phyloP scores from a whole-genome alignment of 2,113 vertebrate species.

The Notechis scutatus region DNA sequence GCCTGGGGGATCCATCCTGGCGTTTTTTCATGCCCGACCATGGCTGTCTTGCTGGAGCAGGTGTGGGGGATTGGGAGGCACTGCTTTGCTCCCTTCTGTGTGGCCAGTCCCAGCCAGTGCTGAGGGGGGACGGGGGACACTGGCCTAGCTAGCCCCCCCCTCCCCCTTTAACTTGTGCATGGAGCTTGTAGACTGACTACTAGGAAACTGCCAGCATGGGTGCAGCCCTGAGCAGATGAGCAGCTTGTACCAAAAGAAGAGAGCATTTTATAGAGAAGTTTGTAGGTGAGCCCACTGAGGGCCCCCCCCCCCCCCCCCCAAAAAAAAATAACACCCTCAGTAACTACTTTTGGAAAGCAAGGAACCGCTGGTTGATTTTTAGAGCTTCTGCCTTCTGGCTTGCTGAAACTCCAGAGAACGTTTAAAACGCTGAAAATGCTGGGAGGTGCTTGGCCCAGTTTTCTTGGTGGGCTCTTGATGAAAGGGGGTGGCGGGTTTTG shows the following conservation, averaged over 20 bases:
- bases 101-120: not conserved
- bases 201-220: not conserved
- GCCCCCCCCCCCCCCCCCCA: accelerated
- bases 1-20: not conserved
- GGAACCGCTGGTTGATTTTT: not conserved
- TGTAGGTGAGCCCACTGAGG: no score
- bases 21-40: not conserved
- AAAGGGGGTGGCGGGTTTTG: not conserved
- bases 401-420: not conserved
- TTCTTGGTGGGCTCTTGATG: not conserved
- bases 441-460: not conserved
- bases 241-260: not conserved
- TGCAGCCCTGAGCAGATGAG: not conserved
- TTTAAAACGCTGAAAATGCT: not conserved
- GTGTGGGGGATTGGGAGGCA: not conserved
- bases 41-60: not conserved
- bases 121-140: not conserved
- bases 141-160: not conserved
- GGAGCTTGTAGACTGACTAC: not conserved
- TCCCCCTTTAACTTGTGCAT: not conserved
- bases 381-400: not conserved
- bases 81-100: not conserved
- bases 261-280: no score
- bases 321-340: no score
- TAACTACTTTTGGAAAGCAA: not conserved